phyloP scores from a whole-genome alignment of 2,797 vertebrate species.

The Mus spretus region DNA sequence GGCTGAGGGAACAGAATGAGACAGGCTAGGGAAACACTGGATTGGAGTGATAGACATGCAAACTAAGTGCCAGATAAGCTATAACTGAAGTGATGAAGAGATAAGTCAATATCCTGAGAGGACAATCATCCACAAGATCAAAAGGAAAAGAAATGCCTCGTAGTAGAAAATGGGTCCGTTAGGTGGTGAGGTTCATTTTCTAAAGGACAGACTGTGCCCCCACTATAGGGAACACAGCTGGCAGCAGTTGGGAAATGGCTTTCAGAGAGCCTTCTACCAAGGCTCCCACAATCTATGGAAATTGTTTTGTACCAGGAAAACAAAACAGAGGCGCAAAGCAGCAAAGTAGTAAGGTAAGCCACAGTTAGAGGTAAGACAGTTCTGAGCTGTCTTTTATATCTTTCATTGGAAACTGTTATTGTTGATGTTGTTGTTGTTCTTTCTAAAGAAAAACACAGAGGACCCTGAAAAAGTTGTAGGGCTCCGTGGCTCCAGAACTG shows the following conservation, averaged over 20 bases:
- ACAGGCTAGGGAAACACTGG: neutral
- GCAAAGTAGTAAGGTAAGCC: neutral
- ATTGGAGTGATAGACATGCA: neutral
- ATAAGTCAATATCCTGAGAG: neutral
- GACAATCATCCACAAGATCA: neutral
- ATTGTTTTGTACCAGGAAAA: neutral
- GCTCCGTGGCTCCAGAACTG: neutral
- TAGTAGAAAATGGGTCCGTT: neutral
- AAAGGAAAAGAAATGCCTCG: constrained; percentile 37
- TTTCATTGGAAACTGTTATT: constrained; percentile 24
- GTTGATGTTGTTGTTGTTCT: neutral
- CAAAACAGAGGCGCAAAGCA: neutral
- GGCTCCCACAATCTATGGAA: neutral
- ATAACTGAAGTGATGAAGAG: neutral
- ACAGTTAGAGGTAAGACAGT: constrained; percentile 46
- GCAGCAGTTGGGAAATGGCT: neutral
- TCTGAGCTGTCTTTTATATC: constrained; percentile 43
- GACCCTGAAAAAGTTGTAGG: neutral
- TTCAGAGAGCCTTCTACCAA: neutral
- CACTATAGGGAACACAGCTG: neutral
- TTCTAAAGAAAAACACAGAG: constrained; percentile 25
- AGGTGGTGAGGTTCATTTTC: constrained; percentile 17
- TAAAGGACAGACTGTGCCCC: neutral
- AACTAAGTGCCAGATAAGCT: neutral
- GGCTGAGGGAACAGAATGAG: neutral